Percentiles rank a stretch among this genome's conserved stretches.
Evolutionary conservation across 1,140 invertebrate genomes (phyloP).

Genomic region (Maconellicoccus hirsutus): DNA sequence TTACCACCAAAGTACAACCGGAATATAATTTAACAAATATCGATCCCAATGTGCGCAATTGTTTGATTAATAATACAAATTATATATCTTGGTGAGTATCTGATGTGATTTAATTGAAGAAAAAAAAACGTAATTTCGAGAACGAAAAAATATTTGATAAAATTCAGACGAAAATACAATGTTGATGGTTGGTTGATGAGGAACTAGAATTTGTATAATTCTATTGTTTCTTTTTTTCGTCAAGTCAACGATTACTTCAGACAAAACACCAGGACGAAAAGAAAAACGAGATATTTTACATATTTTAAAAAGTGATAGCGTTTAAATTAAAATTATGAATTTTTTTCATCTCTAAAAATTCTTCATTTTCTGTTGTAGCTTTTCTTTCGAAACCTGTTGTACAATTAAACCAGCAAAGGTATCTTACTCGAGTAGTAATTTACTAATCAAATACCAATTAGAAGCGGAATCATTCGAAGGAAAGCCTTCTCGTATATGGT

Average conservation of each 20-base stretch:
- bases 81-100: slow-evolving; percentile 58
- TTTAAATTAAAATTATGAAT: too few relatives aligned
- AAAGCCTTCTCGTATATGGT: slow-evolving; percentile 71
- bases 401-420: slow-evolving; percentile 54
- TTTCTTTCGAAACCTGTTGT: slow-evolving; percentile 79
- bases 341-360: not conserved
- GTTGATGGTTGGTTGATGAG: too few relatives aligned
- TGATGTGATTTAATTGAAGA: slow-evolving; percentile 11
- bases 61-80: slow-evolving; percentile 46
- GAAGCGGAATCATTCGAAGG: slow-evolving; percentile 69
- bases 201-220: too few relatives aligned
- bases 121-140: too few relatives aligned
- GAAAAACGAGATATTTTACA: too few relatives aligned
- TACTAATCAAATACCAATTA: slow-evolving; percentile 56
- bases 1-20: slow-evolving; percentile 50
- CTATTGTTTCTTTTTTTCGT: too few relatives aligned
- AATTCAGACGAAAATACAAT: too few relatives aligned
- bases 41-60: slow-evolving; percentile 63
- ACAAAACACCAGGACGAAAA: too few relatives aligned
- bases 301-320: too few relatives aligned
- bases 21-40: slow-evolving; percentile 55
- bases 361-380: slow-evolving; percentile 40
- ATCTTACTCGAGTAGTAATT: slow-evolving; percentile 30
- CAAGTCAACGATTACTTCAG: too few relatives aligned
- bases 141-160: too few relatives aligned